These are phyloP conservation scores for Neolamprologus toae DNA, from an alignment of 2,113 vertebrate species.

Conservation along the genomic window DNA sequence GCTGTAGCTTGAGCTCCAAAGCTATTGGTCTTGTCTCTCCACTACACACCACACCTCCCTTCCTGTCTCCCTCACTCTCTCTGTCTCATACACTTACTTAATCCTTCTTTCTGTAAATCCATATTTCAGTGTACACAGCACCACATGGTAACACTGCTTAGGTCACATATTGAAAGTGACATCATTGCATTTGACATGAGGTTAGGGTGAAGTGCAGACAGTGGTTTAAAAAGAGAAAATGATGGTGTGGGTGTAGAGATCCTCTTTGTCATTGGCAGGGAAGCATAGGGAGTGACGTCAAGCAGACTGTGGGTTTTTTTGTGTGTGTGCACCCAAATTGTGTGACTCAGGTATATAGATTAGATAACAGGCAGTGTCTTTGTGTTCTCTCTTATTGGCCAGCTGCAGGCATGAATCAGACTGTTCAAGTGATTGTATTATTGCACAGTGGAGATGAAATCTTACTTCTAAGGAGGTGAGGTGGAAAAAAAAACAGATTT, in stretches of 20 bases:
- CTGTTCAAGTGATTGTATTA: constrained; percentile 25
- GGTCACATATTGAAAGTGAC: background rate
- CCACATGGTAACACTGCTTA: background rate
- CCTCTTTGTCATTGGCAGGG: background rate
- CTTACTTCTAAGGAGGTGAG: constrained; percentile 8
- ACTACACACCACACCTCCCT: background rate
- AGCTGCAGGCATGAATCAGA: constrained; percentile 23
- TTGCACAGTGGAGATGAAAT: constrained; percentile 21
- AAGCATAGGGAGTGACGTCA: constrained; percentile 47
- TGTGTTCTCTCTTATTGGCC: constrained; percentile 13
- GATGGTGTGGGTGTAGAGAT: background rate
- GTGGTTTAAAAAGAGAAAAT: background rate
- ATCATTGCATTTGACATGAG: background rate
- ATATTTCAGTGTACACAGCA: background rate
- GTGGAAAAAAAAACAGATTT: background rate
- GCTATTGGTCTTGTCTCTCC: constrained; percentile 48
- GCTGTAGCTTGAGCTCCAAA: constrained; percentile 54
- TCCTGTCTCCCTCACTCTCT: background rate
- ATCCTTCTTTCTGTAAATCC: background rate
- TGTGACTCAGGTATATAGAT: constrained; percentile 58
- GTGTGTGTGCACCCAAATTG: constrained; percentile 19
- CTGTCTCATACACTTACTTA: background rate
- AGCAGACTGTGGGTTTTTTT: background rate
- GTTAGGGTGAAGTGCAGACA: background rate
- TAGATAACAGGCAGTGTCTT: constrained; percentile 38